Conservation (phyloP, 2,113 vertebrate genomes). For the Anas platyrhynchos region DNA sequence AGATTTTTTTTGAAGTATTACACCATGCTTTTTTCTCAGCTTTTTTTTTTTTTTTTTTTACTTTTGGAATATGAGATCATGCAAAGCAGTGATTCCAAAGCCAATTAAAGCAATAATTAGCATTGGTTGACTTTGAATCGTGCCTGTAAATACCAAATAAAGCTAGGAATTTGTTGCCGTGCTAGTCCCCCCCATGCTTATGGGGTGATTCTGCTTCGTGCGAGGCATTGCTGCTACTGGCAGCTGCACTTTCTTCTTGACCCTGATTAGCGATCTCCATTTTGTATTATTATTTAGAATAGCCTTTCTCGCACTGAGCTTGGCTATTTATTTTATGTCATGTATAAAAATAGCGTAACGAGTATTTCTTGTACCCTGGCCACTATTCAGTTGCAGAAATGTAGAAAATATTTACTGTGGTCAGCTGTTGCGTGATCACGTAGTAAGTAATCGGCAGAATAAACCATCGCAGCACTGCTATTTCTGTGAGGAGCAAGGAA, state of each 20-base stretch:
- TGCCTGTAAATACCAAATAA: not conserved
- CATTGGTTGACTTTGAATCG: not conserved
- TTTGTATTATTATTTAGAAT: not conserved
- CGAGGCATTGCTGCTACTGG: not conserved
- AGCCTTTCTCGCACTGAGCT: not conserved
- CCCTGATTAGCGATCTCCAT: constrained; percentile 1
- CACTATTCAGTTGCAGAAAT: not conserved
- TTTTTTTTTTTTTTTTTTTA: not conserved
- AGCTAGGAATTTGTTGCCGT: not conserved
- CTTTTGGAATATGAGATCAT: not conserved
- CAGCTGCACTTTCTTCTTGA: not conserved
- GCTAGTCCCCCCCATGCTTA: not conserved
- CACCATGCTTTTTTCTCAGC: not conserved
- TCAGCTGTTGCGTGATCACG: not conserved
- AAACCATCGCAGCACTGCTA: not conserved
- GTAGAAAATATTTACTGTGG: not conserved
- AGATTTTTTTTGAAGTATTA: not conserved
- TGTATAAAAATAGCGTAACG: not conserved
- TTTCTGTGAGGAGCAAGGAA: not conserved
- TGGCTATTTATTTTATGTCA: not conserved
- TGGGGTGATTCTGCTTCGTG: not conserved
- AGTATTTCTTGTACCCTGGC: not conserved
- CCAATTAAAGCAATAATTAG: constrained; percentile 37
- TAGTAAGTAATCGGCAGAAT: not conserved
- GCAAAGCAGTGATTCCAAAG: not conserved